A percentile compares a stretch with the other conserved stretches of the same genome.
These are phyloP conservation scores for Pollicipes pollicipes DNA, from an alignment of 1,140 invertebrate species.

Conservation along the genomic window DNA sequence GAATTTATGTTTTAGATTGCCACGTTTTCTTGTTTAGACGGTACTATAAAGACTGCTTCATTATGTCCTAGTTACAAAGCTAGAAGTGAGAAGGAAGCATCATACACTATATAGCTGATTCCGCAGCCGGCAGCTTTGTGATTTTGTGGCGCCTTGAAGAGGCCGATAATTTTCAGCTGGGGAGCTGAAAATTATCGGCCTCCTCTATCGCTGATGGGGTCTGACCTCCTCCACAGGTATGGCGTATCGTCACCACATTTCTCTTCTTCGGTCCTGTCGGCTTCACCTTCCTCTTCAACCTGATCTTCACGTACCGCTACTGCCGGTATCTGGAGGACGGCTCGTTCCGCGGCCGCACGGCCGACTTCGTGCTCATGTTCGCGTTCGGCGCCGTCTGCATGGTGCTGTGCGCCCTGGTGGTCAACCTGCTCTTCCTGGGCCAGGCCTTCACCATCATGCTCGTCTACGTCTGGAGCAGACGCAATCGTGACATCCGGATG, in stretches of 20 bases:
- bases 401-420: constrained; percentile 85
- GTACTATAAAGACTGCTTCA: too few species aligned
- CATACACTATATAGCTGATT: too few species aligned
- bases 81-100: too few species aligned
- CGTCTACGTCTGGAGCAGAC: constrained; percentile 94
- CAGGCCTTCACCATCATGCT: constrained; percentile 96
- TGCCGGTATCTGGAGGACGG: constrained; percentile 98
- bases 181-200: neutral
- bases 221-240: constrained; percentile 39
- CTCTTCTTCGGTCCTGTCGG: constrained; percentile 95
- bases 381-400: constrained; percentile 33
- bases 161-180: neutral
- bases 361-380: constrained; percentile 99
- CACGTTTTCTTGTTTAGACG: too few species aligned
- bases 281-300: constrained; percentile 98
- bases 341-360: constrained; percentile 83
- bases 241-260: constrained; percentile 92
- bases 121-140: too few species aligned
- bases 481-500: constrained; percentile 90
- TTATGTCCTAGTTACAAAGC: too few species aligned
- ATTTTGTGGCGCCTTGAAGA: neutral
- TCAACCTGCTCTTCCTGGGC: constrained; percentile 81
- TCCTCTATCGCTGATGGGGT: too few species aligned
- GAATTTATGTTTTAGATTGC: too few species aligned
- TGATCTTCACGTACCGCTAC: constrained; percentile 98